A percentile compares a stretch with the other conserved stretches of the same genome.
Evolutionary conservation across 2,888 invertebrate genomes (phyloP).

Genomic region (Volucella inanis): DNA sequence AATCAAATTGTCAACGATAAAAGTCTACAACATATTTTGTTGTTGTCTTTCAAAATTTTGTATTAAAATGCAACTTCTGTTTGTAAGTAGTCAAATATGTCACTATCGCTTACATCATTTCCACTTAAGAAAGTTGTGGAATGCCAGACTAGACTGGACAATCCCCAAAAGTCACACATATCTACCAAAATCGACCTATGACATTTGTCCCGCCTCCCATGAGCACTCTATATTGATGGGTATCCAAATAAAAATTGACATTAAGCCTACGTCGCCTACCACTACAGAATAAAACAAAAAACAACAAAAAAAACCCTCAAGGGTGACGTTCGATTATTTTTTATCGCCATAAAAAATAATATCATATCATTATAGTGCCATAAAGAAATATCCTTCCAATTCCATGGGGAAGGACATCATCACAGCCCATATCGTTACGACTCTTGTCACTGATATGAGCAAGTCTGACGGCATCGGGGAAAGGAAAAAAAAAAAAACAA

Average conservation of each 20-base stretch:
- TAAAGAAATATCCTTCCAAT: slow-evolving; percentile 65
- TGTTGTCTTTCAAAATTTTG: slow-evolving; percentile 1
- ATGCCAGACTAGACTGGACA: slow-evolving; percentile 49
- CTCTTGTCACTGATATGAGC: slow-evolving; percentile 58
- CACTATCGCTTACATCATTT: slow-evolving; percentile 81
- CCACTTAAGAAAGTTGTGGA: slow-evolving; percentile 66
- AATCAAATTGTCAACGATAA: slow-evolving; percentile 67
- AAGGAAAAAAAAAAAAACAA: not conserved
- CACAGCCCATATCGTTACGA: slow-evolving; percentile 72
- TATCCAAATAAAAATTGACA: slow-evolving; percentile 70
- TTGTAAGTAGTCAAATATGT: slow-evolving; percentile 78
- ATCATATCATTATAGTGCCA: slow-evolving; percentile 73
- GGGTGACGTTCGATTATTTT: slow-evolving; percentile 74
- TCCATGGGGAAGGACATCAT: slow-evolving; percentile 67
- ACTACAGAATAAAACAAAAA: slow-evolving; percentile 15
- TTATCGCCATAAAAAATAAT: slow-evolving; percentile 73
- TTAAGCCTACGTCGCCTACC: slow-evolving; percentile 3
- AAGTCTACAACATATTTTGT: slow-evolving; percentile 48
- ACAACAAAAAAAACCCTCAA: slow-evolving; percentile 19
- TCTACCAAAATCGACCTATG: slow-evolving; percentile 41
- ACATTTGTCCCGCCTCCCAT: slow-evolving; percentile 48
- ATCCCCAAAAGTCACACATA: slow-evolving; percentile 25
- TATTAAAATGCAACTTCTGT: slow-evolving; percentile 33
- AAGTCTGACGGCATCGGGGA: slow-evolving; percentile 30
- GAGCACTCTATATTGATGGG: slow-evolving; percentile 48